Conservation (phyloP, 2,113 vertebrate species). For the western clawed frog (Xenopus tropicalis) region UCB_Xtro_10.0 CM004449.2:101859001-101859500, state of each 20-base stretch:
- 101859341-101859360: too few species aligned
- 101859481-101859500: too few species aligned
- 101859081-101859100: not conserved
- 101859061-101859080: conserved; percentile 14
- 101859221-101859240: conserved; percentile 3
- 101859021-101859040: conserved; percentile 36
- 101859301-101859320: too few species aligned
- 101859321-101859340: too few species aligned
- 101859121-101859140: conserved; percentile 33
- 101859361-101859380: too few species aligned
- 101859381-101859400: too few species aligned
- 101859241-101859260: conserved; percentile 12
- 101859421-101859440: not conserved
- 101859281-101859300: not conserved
- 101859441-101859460: not conserved
- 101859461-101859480: too few species aligned
- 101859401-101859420: not conserved
- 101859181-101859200: not conserved
- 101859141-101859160: conserved; percentile 25
- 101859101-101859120: conserved; percentile 16
- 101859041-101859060: conserved; percentile 41
- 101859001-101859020: conserved; percentile 46
- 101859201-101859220: not conserved
- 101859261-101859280: conserved; percentile 9
- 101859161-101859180: conserved; percentile 19